These are phyloP conservation scores for Rafetus swinhoei DNA, from an alignment of 2,113 vertebrate species.

Conservation along the genomic window DNA sequence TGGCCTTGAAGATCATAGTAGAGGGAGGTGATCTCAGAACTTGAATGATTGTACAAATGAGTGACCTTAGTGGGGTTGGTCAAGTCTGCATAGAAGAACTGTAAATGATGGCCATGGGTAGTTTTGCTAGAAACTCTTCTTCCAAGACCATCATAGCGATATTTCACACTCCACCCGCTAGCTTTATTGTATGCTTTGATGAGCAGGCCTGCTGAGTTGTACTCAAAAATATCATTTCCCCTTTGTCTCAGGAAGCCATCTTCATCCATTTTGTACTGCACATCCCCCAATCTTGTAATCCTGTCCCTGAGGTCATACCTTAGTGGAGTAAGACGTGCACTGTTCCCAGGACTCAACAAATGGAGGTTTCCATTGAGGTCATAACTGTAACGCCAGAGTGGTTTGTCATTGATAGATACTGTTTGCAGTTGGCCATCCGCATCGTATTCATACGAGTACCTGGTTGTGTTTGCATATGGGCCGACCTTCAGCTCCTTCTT, in stretches of 20 bases:
- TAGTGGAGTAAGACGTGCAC: conserved; percentile 92
- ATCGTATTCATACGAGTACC: conserved; percentile 96
- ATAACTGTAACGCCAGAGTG: conserved; percentile 97
- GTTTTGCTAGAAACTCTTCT: conserved; percentile 93
- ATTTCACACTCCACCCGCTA: conserved; percentile 91
- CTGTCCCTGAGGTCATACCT: conserved; percentile 94
- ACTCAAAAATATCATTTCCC: conserved; percentile 95
- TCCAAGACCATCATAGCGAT: conserved; percentile 94
- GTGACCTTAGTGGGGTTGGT: conserved; percentile 95
- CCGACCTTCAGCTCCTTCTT: conserved; percentile 97
- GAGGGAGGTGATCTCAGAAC: conserved; percentile 95
- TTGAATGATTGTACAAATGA: conserved; percentile 98
- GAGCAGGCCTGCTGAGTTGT: conserved; percentile 93
- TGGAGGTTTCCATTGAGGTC: conserved; percentile 98
- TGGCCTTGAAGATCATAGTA: conserved; percentile 99
- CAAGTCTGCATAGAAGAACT: conserved; percentile 98
- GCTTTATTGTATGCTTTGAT: conserved; percentile 92
- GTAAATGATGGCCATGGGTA: conserved; percentile 90
- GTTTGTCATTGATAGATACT: conserved; percentile 96
- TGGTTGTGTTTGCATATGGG: conserved; percentile 97
- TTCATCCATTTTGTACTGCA: conserved; percentile 94
- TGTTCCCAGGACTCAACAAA: conserved; percentile 94
- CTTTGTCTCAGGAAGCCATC: conserved; percentile 96
- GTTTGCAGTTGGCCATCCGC: conserved; percentile 94
- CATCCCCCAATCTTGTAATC: conserved; percentile 93